These are phyloP conservation scores for Suricata suricatta DNA, from an alignment of 2,113 vertebrate genomes.

Conservation along the genomic window DNA sequence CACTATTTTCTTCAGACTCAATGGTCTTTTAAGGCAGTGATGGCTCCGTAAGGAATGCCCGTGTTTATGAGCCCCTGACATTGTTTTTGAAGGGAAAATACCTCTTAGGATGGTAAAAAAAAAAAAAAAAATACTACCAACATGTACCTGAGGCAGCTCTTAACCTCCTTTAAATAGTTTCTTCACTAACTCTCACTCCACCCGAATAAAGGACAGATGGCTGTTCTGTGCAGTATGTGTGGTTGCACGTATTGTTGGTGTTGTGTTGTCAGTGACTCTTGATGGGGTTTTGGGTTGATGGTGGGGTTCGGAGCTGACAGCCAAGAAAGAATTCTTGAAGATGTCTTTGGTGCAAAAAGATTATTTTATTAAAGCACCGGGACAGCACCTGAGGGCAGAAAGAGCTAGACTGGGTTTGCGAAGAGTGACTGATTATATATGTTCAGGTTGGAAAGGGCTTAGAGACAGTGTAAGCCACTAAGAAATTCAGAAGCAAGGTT, in stretches of 20 bases:
- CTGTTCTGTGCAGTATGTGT: background rate
- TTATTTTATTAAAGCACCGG: too few relatives aligned
- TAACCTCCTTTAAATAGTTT: background rate
- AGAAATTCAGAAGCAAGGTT: too few relatives aligned
- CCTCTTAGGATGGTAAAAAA: background rate
- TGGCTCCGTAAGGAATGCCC: constrained; percentile 25
- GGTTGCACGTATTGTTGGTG: background rate
- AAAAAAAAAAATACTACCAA: constrained; percentile 46
- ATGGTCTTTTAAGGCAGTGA: constrained; percentile 45
- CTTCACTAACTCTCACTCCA: background rate
- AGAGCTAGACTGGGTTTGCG: too few relatives aligned
- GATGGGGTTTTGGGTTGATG: too few relatives aligned
- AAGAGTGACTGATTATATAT: too few relatives aligned
- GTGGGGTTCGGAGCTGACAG: too few relatives aligned
- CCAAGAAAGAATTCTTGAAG: too few relatives aligned
- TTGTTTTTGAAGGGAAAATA: constrained; percentile 60
- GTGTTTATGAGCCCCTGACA: constrained; percentile 18
- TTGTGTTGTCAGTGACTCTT: background rate
- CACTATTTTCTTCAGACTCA: constrained; percentile 22
- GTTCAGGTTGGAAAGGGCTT: too few relatives aligned
- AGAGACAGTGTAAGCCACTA: too few relatives aligned
- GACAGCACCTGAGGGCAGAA: too few relatives aligned
- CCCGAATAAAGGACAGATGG: background rate
- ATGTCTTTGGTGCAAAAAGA: too few relatives aligned
- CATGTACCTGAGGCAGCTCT: background rate